Evolutionary conservation across 2,888 invertebrate genomes (phyloP).

Genomic region (Caenorhabditis doughertyi): DNA sequence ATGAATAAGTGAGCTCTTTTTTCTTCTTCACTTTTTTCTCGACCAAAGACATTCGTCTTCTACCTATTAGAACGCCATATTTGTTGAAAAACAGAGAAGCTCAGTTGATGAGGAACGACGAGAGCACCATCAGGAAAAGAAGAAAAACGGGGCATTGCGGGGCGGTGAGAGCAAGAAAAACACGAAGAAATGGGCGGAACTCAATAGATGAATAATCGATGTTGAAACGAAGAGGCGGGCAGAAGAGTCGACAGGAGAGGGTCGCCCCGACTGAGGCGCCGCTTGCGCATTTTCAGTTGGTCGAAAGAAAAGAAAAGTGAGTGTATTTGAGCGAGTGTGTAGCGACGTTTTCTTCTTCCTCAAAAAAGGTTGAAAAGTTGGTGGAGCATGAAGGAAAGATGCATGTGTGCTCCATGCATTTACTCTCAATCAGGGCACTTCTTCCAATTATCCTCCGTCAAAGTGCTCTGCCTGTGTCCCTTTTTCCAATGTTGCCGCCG

Average conservation of each 20-base stretch:
- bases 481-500: no score
- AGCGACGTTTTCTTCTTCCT: constrained; percentile 35
- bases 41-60: constrained; percentile 25
- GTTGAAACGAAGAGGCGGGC: constrained; percentile 63
- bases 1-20: constrained; percentile 21
- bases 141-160: constrained; percentile 13
- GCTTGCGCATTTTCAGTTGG: constrained; percentile 51
- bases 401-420: constrained; percentile 38
- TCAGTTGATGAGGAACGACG: constrained; percentile 23
- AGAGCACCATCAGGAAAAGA: neutral
- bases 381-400: constrained; percentile 53
- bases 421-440: constrained; percentile 61
- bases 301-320: constrained; percentile 48
- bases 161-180: constrained; percentile 54
- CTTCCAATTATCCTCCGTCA: constrained; percentile 59
- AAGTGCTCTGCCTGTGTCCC: constrained; percentile 35
- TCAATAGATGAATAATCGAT: constrained; percentile 67
- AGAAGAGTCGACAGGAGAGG: constrained; percentile 59
- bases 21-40: neutral
- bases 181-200: constrained; percentile 64
- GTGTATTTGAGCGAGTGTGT: constrained; percentile 21
- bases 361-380: constrained; percentile 61
- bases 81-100: constrained; percentile 32
- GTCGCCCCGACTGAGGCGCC: constrained; percentile 26
- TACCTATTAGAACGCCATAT: constrained; percentile 47